These are phyloP conservation scores for Cinara cedri DNA, from an alignment of 2,888 invertebrate genomes.

Conservation along the genomic window DNA sequence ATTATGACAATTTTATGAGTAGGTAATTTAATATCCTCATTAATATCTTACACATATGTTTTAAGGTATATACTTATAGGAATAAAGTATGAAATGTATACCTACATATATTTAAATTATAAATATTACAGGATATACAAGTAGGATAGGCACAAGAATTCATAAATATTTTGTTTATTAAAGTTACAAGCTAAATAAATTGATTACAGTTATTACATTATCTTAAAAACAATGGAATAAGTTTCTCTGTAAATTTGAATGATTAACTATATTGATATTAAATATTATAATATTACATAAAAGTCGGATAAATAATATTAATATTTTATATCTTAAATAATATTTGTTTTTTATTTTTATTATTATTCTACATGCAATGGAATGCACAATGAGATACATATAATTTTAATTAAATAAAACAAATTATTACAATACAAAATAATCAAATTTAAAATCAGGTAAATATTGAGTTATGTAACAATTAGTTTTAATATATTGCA, in stretches of 20 bases:
- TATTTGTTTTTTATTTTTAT: background rate
- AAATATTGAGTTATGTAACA: constrained; percentile 21
- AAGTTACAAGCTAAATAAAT: constrained; percentile 24
- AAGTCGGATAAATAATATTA: constrained; percentile 8
- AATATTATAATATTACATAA: constrained; percentile 12
- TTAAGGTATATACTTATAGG: background rate
- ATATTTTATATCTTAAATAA: constrained; percentile 13
- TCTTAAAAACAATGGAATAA: constrained; percentile 5
- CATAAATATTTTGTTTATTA: constrained; percentile 32
- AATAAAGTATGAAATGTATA: background rate
- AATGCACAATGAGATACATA: constrained; percentile 29
- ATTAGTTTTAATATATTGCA: constrained; percentile 50
- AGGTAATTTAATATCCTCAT: background rate
- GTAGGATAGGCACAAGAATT: constrained; percentile 22
- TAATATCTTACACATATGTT: background rate
- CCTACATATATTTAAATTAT: background rate
- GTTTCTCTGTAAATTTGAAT: background rate
- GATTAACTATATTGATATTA: constrained; percentile 5
- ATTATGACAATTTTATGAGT: constrained; percentile 4
- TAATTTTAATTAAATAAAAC: constrained; percentile 33
- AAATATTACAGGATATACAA: constrained; percentile 2
- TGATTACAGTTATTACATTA: constrained; percentile 10
- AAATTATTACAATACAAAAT: constrained; percentile 14
- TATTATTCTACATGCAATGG: background rate
- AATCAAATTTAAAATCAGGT: constrained; percentile 11